Percentiles rank a stretch among this genome's conserved stretches.
These are phyloP conservation scores for Plectropomus leopardus DNA, from an alignment of 2,113 vertebrate genomes.

Conservation along the genomic window DNA sequence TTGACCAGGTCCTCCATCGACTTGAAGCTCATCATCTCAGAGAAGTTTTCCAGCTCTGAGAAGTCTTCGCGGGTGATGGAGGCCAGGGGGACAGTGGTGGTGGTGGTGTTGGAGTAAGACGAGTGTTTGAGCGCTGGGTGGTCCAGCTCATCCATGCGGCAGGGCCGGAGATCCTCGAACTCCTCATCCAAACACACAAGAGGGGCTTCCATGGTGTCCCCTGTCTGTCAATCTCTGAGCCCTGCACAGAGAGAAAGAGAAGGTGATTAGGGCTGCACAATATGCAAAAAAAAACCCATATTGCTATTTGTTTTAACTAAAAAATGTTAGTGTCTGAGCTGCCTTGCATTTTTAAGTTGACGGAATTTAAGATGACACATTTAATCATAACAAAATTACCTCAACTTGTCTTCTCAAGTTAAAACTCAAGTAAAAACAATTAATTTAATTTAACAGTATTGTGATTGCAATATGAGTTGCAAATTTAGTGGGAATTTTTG, in stretches of 20 bases:
- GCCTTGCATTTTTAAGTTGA: too few relatives aligned
- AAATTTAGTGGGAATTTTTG: too few relatives aligned
- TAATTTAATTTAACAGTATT: too few relatives aligned
- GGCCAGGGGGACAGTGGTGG: conserved; percentile 80
- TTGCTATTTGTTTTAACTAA: too few relatives aligned
- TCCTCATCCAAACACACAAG: conserved; percentile 94
- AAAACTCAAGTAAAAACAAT: too few relatives aligned
- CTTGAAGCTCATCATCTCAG: conserved; percentile 97
- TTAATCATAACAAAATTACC: too few relatives aligned
- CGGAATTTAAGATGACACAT: too few relatives aligned
- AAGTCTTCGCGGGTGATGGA: conserved; percentile 90
- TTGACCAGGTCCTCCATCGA: conserved; percentile 97
- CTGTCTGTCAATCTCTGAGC: conserved; percentile 23
- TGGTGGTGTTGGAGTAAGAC: conserved; percentile 75
- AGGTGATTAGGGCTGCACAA: too few relatives aligned
- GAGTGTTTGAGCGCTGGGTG: conserved; percentile 77
- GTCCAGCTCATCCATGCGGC: conserved; percentile 85
- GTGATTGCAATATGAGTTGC: too few relatives aligned
- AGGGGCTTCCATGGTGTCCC: conserved; percentile 91
- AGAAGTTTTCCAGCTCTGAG: conserved; percentile 95
- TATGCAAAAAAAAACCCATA: too few relatives aligned
- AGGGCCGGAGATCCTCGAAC: conserved; percentile 92
- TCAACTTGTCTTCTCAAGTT: too few relatives aligned
- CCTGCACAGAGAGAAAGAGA: conserved; percentile 63
- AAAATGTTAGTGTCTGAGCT: too few relatives aligned